Base-by-base conservation (phyloP, 2,113 vertebrate species). In the Cygnus buccinator region DNA sequence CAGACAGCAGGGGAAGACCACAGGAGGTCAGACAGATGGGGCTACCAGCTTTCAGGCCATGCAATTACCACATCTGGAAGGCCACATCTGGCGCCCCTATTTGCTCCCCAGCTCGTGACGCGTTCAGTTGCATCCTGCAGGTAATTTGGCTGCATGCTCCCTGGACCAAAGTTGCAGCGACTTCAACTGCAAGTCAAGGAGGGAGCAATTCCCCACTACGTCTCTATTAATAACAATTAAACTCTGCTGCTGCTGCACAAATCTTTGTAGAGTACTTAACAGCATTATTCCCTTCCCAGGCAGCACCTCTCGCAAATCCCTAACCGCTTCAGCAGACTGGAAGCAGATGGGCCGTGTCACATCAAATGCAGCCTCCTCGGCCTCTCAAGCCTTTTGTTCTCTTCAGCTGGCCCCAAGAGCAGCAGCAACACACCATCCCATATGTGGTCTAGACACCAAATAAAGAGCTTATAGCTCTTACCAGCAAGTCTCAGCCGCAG, bases 91-190 rank as follows among this genome's bases (percentile, higher is more conserved):
- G 41, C 21, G 37, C 25, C 23, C 5, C 25, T 23, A 33, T 33
- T 48, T 41, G 35, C n/a, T 68, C 17, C 37, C 14, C 54, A 62
- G 43, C 33, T 39, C 44, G 10, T 15, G 58, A n/a, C 9, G 12
- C 0, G 1, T 17, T 79, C 29, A 43, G 12, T 22, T 26, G 31
- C 4, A 7, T 2, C 1, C 31, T 63, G 35, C 22, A 12, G n/a
- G 26, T 21, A 57, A 37, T 50, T 2, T 23, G 26, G 46, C 41
- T 31, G 72, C 28, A 7, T 3, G 19, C 16, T 87, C 35, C n/a
- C 21, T 4, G 3, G 43, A 25, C 28, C 44, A 7, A 58, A 83
- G 58, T 26, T 28, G 3, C 37, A 39, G 54, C 0, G 1, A 78
- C 66, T 35, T 66, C 20, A 66, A 13, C 58, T 35, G 29, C 44